phyloP scores from a whole-genome alignment of 2,888 invertebrate genomes.

The Masnerella sp. region DNA sequence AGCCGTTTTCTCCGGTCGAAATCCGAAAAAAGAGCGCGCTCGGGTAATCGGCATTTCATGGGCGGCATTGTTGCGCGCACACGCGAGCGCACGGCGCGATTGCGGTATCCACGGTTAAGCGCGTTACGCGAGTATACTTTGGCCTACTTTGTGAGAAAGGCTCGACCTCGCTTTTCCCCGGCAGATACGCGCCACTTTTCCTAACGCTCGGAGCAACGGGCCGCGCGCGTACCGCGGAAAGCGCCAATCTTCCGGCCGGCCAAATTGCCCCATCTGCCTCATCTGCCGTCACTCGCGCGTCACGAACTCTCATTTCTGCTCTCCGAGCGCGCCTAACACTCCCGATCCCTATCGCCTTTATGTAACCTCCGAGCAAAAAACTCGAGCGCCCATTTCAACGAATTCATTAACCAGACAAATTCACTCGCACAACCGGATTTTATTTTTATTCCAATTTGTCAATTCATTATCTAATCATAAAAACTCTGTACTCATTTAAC shows the following conservation, averaged over 20 bases:
- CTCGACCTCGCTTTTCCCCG: conserved; percentile 71
- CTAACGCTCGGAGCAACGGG: conserved; percentile 61
- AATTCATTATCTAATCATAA: no score
- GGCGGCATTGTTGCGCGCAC: conserved; percentile 25
- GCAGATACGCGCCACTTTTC: conserved; percentile 71
- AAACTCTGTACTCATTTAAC: no score
- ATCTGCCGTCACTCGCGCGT: conserved; percentile 23
- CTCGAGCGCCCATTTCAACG: no score
- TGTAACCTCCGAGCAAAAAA: conserved; percentile 21
- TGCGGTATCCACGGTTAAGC: conserved; percentile 59
- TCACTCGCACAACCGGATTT: background rate
- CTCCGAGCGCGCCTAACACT: conserved; percentile 15
- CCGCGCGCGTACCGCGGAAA: conserved; percentile 60
- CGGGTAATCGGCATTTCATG: conserved; percentile 43
- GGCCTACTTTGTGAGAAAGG: conserved; percentile 73
- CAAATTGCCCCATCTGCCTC: conserved; percentile 11
- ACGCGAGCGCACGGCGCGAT: conserved; percentile 21
- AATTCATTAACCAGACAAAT: no score
- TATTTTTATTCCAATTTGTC: no score
- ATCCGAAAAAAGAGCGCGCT: conserved; percentile 18
- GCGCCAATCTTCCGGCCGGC: conserved; percentile 46
- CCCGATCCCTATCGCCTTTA: conserved; percentile 25
- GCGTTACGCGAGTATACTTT: conserved; percentile 57
- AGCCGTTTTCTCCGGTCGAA: conserved; percentile 36
- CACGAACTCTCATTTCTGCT: conserved; percentile 23